Conservation (phyloP, 92 coral and sea anemone genomes). For the Metridium senile region DNA sequence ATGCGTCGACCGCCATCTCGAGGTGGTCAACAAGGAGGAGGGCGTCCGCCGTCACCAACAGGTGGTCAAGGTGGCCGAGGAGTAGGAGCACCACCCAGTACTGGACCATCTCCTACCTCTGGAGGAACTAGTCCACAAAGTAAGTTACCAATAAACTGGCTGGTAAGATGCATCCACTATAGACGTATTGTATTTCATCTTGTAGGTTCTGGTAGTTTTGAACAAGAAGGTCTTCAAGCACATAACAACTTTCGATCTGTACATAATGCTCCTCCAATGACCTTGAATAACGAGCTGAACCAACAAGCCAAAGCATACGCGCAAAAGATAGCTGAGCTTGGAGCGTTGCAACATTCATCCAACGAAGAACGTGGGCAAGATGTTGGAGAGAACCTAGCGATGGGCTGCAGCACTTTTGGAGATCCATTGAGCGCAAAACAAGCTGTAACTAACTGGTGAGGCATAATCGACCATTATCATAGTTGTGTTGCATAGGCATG, state of each 20-base stretch:
- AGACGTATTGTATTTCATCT: neutral
- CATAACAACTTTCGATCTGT: constrained; percentile 73
- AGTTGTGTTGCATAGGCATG: neutral
- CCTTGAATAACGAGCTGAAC: constrained; percentile 46
- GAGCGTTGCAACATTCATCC: constrained; percentile 72
- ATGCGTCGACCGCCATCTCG: neutral
- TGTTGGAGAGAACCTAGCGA: constrained; percentile 87
- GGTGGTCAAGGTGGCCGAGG: neutral
- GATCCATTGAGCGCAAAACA: constrained; percentile 70
- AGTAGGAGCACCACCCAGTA: neutral
- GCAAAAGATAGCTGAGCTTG: constrained; percentile 58
- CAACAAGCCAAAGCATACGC: constrained; percentile 76
- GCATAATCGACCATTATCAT: neutral
- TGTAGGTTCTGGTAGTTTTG: constrained; percentile 37
- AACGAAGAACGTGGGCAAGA: constrained; percentile 56
- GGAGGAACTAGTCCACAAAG: too few relatives aligned
- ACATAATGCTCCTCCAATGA: constrained; percentile 68
- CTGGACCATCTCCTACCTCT: too few relatives aligned
- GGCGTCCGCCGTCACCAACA: neutral
- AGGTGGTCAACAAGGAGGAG: neutral
- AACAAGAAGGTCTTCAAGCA: constrained; percentile 60
- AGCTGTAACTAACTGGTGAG: constrained; percentile 81
- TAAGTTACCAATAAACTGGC: too few relatives aligned
- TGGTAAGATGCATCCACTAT: too few relatives aligned
- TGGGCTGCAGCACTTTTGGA: constrained; percentile 71